A percentile compares a stretch with the other conserved stretches of the same genome.
These are phyloP conservation scores for Tapirus indicus DNA, from an alignment of 2,797 vertebrate genomes.

Conservation along the genomic window DNA sequence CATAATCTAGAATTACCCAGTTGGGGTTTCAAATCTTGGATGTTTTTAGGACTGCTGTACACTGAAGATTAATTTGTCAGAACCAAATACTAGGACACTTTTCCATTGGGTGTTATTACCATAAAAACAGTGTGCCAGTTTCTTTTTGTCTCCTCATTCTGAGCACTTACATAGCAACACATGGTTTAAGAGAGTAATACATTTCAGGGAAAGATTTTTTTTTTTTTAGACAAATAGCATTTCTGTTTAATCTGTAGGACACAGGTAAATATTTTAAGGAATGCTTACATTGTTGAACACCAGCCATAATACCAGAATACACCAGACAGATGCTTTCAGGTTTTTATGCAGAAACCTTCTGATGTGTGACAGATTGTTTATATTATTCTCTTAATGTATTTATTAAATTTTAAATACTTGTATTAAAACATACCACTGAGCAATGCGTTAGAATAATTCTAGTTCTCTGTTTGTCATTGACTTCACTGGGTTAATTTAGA, in stretches of 20 bases:
- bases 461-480: neutral
- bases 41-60: neutral
- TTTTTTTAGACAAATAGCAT: neutral
- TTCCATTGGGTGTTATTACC: neutral
- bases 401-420: slow-evolving; percentile 23
- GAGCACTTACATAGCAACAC: neutral
- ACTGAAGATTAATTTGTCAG: neutral
- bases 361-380: slow-evolving; percentile 5
- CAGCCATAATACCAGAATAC: neutral
- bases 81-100: neutral
- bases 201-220: neutral
- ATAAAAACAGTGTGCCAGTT: neutral
- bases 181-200: neutral
- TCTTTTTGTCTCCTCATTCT: neutral
- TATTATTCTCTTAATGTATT: slow-evolving; percentile 38
- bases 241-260: slow-evolving; percentile 7
- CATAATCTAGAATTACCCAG: neutral
- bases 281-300: neutral
- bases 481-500: slow-evolving; percentile 43
- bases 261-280: slow-evolving; percentile 62
- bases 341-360: slow-evolving; percentile 38
- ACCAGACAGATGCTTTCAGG: slow-evolving; percentile 17
- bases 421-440: slow-evolving; percentile 23
- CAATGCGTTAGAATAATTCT: neutral
- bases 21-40: neutral